phyloP scores from a whole-genome alignment of 2,113 vertebrate genomes.

The Trogon melanurus region DNA sequence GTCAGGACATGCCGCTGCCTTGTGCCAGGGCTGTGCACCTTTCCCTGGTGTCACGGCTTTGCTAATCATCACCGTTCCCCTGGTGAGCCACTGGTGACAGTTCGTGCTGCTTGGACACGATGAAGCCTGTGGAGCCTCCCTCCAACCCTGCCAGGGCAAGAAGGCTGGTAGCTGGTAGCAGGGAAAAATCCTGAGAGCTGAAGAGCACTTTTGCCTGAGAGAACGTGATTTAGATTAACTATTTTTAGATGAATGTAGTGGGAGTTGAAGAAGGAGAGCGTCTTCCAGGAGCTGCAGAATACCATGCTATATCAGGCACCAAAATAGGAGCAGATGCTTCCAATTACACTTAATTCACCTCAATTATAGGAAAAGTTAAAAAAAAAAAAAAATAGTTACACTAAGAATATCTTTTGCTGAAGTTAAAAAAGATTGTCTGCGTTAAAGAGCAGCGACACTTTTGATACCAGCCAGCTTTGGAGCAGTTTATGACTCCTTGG shows the following conservation, averaged over 20 bases:
- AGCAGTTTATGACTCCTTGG: background rate
- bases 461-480: background rate
- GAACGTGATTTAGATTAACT: conserved; percentile 30
- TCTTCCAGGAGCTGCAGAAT: conserved; percentile 33
- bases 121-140: rapidly evolving
- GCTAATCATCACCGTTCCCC: rapidly evolving
- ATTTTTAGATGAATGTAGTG: conserved; percentile 46
- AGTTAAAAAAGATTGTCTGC: background rate
- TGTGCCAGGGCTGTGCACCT: rapidly evolving
- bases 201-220: background rate
- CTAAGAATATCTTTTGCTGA: conserved; percentile 8
- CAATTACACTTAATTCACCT: conserved; percentile 56
- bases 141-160: background rate
- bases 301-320: background rate
- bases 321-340: conserved; percentile 33
- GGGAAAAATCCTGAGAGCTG: background rate
- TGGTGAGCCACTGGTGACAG: background rate
- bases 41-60: background rate
- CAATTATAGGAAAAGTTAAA: background rate
- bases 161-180: background rate
- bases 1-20: rapidly evolving
- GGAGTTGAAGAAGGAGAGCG: conserved; percentile 32
- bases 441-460: background rate
- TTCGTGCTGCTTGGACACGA: rapidly evolving
- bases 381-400: background rate